Evolutionary conservation across 2,888 invertebrate genomes (phyloP).

Genomic region (Ophion ellenae): DNA sequence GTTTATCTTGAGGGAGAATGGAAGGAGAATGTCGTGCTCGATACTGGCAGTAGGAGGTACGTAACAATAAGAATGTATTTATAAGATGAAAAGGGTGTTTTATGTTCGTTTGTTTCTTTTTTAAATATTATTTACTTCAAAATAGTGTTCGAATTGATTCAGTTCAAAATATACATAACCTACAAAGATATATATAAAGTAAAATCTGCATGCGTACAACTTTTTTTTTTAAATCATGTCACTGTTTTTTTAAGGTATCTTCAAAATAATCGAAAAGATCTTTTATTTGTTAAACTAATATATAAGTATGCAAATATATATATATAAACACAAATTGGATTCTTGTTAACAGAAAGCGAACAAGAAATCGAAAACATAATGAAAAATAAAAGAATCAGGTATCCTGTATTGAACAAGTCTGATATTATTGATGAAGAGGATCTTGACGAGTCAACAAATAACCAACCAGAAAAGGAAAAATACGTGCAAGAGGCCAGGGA

Average conservation of each 20-base stretch:
- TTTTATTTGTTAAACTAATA: too few relatives aligned
- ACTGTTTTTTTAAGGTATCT: too few relatives aligned
- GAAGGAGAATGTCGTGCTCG: slow-evolving; percentile 3
- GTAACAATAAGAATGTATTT: neutral
- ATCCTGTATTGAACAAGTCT: slow-evolving; percentile 10
- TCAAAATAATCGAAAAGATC: too few relatives aligned
- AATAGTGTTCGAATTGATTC: neutral
- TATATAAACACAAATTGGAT: neutral
- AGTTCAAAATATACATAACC: neutral
- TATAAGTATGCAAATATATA: too few relatives aligned
- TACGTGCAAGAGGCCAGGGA: neutral
- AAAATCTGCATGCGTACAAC: too few relatives aligned
- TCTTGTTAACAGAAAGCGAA: neutral
- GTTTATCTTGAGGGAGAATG: neutral
- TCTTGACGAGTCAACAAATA: neutral
- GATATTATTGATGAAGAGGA: slow-evolving; percentile 4
- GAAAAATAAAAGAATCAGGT: slow-evolving; percentile 4
- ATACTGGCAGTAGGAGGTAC: slow-evolving; percentile 15
- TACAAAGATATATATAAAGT: neutral
- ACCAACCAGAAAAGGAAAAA: neutral
- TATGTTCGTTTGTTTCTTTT: neutral
- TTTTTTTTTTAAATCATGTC: too few relatives aligned
- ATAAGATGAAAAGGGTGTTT: neutral
- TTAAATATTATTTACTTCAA: slow-evolving; percentile 2
- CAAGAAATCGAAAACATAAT: neutral